Evolutionary conservation across 2,113 vertebrate genomes (phyloP).

Genomic region (Etheostoma cragini): DNA sequence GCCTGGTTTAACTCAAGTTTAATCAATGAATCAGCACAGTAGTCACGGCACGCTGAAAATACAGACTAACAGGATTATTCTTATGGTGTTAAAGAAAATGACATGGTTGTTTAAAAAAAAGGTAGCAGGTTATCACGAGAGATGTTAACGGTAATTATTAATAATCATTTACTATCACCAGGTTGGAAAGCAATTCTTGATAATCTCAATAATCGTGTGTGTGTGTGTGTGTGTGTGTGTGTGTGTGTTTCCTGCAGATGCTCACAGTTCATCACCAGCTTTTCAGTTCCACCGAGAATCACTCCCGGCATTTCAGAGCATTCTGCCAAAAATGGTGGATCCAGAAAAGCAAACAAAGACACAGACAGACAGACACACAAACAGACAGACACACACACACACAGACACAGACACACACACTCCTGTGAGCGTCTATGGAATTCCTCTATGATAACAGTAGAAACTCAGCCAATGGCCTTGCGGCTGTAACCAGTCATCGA

Average conservation of each 20-base stretch:
- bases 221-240: slow-evolving; percentile 13
- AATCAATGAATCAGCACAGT: background rate
- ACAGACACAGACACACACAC: slow-evolving; percentile 10
- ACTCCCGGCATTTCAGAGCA: slow-evolving; percentile 65
- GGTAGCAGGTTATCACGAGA: background rate
- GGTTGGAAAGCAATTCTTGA: background rate
- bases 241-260: slow-evolving; percentile 27
- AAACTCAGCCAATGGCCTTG: slow-evolving; percentile 35
- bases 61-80: background rate
- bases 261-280: slow-evolving; percentile 22
- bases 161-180: background rate
- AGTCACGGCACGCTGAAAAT: background rate
- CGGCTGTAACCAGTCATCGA: slow-evolving; percentile 30
- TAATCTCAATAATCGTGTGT: no score
- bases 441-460: slow-evolving; percentile 61
- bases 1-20: background rate
- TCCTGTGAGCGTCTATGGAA: slow-evolving; percentile 40
- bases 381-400: slow-evolving; percentile 1
- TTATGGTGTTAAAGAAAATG: background rate
- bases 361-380: background rate
- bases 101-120: background rate
- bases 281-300: slow-evolving; percentile 43
- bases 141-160: no score
- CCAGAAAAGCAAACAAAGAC: slow-evolving; percentile 40
- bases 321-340: slow-evolving; percentile 49